phyloP scores from a whole-genome alignment of 2,888 invertebrate species.

The Dolichopus griseipennis region DNA sequence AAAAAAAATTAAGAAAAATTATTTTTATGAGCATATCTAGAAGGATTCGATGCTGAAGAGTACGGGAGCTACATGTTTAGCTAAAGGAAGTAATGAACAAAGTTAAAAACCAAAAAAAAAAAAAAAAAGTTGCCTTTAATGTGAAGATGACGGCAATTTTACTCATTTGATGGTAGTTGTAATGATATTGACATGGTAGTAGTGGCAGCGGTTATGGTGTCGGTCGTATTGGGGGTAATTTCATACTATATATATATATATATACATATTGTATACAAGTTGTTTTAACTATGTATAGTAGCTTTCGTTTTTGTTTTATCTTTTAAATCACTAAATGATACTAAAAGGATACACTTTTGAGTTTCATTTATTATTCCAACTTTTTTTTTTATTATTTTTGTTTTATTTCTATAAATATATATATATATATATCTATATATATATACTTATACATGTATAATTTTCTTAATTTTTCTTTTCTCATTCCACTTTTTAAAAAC shows the following conservation, averaged over 20 bases:
- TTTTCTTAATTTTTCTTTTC: neutral
- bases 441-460: no score
- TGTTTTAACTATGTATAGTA: neutral
- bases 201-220: neutral
- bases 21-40: neutral
- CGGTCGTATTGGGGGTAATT: no score
- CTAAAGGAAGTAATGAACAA: neutral
- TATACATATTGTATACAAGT: no score
- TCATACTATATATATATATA: no score
- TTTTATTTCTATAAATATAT: neutral
- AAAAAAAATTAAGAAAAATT: no score
- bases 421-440: no score
- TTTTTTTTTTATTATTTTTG: neutral
- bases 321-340: slow-evolving; percentile 6
- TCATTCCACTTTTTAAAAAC: neutral
- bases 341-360: slow-evolving; percentile 4
- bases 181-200: neutral
- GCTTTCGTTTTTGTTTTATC: neutral
- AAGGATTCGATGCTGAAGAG: neutral
- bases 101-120: no score
- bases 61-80: neutral
- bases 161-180: no score
- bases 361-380: neutral
- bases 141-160: neutral
- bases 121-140: neutral